phyloP scores from a whole-genome alignment of 2,113 vertebrate species.

The Pachyramphus minor region DNA sequence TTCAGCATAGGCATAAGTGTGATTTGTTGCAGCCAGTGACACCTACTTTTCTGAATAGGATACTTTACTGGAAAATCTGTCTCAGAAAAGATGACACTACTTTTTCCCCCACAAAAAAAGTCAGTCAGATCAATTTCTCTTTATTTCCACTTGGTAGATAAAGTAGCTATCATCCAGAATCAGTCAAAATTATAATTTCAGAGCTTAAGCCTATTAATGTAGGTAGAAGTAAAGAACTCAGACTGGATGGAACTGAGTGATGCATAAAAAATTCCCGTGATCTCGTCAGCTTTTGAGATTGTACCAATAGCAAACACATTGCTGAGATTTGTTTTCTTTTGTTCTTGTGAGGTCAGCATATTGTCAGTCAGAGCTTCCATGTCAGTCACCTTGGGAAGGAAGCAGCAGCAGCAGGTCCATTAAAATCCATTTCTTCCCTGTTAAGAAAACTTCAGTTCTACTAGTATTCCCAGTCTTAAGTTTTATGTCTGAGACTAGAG shows the following conservation, averaged over 20 bases:
- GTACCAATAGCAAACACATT: neutral
- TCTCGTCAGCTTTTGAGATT: neutral
- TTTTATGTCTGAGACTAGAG: neutral
- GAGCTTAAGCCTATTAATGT: neutral
- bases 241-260: neutral
- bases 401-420: neutral
- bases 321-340: neutral
- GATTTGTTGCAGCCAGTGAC: neutral
- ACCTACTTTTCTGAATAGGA: neutral
- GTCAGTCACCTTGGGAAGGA: neutral
- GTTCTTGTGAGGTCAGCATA: neutral
- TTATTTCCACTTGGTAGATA: neutral
- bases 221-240: neutral
- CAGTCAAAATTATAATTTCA: neutral
- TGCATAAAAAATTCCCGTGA: neutral
- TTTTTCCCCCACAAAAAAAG: neutral
- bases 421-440: neutral
- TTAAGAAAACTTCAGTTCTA: neutral
- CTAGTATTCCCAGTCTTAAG: neutral
- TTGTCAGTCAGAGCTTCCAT: neutral
- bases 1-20: neutral
- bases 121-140: neutral
- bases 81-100: neutral
- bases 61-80: neutral
- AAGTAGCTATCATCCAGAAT: neutral